Conservation (phyloP, 2,113 vertebrate species). For the Rhinolophus sinicus region DNA sequence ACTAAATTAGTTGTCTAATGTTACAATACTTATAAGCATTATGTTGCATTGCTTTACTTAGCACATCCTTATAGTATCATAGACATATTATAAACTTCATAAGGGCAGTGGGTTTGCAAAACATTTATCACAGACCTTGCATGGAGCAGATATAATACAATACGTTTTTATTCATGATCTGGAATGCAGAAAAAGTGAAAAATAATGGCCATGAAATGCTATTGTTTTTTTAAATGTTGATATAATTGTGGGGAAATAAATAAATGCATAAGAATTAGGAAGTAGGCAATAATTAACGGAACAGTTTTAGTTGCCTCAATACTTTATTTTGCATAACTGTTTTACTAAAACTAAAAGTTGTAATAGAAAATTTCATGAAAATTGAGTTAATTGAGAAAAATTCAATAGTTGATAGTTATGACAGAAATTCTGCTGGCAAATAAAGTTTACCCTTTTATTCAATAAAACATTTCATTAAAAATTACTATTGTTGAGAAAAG, state of each 20-base stretch:
- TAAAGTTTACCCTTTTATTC: neutral
- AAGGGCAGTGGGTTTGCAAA: neutral
- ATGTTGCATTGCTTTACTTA: neutral
- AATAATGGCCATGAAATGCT: neutral
- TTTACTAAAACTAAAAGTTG: neutral
- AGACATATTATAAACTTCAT: neutral
- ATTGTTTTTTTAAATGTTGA: neutral
- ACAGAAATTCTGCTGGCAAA: neutral
- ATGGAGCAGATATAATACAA: neutral
- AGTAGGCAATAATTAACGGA: neutral
- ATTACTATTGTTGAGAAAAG: neutral
- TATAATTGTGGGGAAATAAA: neutral
- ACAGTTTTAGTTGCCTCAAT: neutral
- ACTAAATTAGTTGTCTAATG: neutral
- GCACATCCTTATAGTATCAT: neutral
- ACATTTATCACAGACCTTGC: neutral
- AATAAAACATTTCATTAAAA: conserved; percentile 3
- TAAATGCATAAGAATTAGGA: neutral
- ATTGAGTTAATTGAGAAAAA: neutral
- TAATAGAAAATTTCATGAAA: neutral
- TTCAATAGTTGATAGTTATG: neutral
- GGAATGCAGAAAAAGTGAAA: neutral
- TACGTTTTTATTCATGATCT: neutral
- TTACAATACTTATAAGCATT: neutral
- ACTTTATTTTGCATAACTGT: neutral